Evolutionary conservation across 2,888 invertebrate genomes (phyloP), one percentile per base, ranked within the genome.

Genomic region (Belgica antarctica): DNA sequence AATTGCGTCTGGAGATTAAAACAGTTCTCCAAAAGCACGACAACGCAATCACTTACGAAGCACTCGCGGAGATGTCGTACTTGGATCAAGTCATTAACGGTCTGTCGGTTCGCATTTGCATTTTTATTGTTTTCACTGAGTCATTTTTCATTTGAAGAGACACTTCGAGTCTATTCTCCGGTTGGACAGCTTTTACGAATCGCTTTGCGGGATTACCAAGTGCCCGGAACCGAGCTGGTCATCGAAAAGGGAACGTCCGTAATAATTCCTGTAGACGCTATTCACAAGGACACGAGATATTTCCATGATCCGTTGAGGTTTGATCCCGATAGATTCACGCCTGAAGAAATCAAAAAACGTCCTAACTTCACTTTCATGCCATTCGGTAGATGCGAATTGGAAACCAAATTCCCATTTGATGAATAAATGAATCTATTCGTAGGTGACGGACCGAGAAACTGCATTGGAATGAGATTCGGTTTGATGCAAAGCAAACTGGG

Each of bases 221-320:
- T 69, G 31, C 25, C 46, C 22, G 2, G 10, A 2, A 24, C 59
- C 8, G 24, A 69, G 7, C 17, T 28, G 8, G 24, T 17, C 17
- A 34, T 62, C 1, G 61, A 72, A 17, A 12, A 34, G 12, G 72
- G 71, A 12, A 36, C 70, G 1, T 71, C 71, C 25, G 36, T 47
- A 1, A 71, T 69, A 10, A 57, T 69, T 57, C 59, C 69, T 3
- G n/a, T 24, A 17, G 34, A 59, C 36, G 69, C 59, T 1, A 57
- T 69, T 25, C 69, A 69, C 10, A 28, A 57, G n/a, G 68, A 68
- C 74, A 82, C 84, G 0, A 80, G 81, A 0, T 79, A 83, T 72
- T 87, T 84, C 73, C 83, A 85, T 0, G 79, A 88, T 10, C 88
- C 89, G 0, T 79, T 84, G 2, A 80, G 27, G 34, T 71, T 62